Evolutionary conservation across 2,113 vertebrate genomes (phyloP).

Genomic region (Cepphus grylle): DNA sequence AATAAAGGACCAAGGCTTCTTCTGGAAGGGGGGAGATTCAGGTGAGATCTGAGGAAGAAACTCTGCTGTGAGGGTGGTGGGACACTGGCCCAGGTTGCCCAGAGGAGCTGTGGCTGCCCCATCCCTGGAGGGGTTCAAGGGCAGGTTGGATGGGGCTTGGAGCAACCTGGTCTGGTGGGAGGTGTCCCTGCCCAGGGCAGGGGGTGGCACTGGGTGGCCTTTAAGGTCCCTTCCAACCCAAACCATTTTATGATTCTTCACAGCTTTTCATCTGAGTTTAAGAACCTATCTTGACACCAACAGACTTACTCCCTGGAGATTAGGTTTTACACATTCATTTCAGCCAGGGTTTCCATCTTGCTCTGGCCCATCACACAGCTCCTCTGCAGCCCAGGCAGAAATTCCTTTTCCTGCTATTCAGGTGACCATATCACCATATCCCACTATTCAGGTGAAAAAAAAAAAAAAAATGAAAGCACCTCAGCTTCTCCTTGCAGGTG

Average conservation of each 20-base stretch:
- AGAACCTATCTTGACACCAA: not conserved
- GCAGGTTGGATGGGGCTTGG: too few relatives aligned
- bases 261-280: not conserved
- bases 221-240: too few relatives aligned
- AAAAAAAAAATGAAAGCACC: not conserved
- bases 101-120: too few relatives aligned
- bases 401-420: not conserved
- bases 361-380: not conserved
- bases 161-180: too few relatives aligned
- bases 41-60: too few relatives aligned
- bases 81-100: too few relatives aligned
- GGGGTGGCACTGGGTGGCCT: too few relatives aligned
- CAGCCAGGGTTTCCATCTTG: not conserved
- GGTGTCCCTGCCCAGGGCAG: too few relatives aligned
- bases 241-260: not conserved
- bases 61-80: too few relatives aligned
- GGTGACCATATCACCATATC: too few relatives aligned
- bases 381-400: not conserved
- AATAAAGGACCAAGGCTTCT: not conserved
- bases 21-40: too few relatives aligned
- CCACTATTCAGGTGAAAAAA: not conserved
- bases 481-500: not conserved
- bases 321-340: not conserved
- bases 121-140: too few relatives aligned
- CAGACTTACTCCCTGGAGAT: not conserved